These are phyloP conservation scores for Sphenodon punctatus DNA, from an alignment of 2,797 vertebrate genomes.

Conservation along the genomic window DNA sequence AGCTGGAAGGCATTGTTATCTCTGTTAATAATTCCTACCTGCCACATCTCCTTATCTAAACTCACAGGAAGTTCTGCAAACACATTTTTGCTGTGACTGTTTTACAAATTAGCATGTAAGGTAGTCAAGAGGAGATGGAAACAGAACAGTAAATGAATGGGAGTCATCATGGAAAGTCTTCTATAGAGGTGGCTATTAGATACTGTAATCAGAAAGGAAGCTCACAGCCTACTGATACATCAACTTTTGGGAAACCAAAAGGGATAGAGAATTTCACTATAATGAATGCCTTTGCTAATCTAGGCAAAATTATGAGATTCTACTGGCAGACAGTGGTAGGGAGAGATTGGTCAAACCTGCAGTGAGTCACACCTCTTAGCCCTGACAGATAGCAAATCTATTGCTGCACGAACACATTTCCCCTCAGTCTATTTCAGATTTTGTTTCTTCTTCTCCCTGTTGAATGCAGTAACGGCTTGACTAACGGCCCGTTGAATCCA, in stretches of 20 bases:
- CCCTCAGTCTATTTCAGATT: not conserved
- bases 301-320: not conserved
- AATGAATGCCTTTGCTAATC: not conserved
- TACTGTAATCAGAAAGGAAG: not conserved
- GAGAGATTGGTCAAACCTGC: too few species aligned
- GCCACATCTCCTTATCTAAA: conserved; percentile 24
- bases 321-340: too few species aligned
- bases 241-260: not conserved
- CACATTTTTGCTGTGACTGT: not conserved
- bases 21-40: conserved; percentile 42
- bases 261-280: not conserved
- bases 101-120: conserved; percentile 27
- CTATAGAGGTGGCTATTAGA: not conserved
- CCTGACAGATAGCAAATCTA: not conserved
- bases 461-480: not conserved
- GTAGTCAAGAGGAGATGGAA: not conserved
- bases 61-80: not conserved
- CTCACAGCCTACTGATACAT: not conserved
- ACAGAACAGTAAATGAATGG: not conserved
- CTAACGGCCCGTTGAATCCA: not conserved
- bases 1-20: not conserved
- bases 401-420: not conserved
- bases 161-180: not conserved
- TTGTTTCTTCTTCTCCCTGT: not conserved
- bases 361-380: too few species aligned